phyloP scores from a whole-genome alignment of 2,888 invertebrate genomes.

The Acrocera orbiculus region DNA sequence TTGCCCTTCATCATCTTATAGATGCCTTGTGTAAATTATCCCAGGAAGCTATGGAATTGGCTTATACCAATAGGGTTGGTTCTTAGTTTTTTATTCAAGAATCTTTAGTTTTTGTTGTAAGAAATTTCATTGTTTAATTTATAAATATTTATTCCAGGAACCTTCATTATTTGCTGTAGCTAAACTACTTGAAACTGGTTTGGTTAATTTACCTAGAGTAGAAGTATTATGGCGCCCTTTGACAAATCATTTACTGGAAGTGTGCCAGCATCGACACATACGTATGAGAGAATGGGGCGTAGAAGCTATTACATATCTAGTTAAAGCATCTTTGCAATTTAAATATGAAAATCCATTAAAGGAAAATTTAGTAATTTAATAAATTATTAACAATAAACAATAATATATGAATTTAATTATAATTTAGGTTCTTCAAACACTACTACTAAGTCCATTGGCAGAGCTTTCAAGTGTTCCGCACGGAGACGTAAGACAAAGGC shows the following conservation, averaged over 20 bases:
- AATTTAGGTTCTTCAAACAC: conserved; percentile 55
- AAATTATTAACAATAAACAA: neutral
- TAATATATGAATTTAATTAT: neutral
- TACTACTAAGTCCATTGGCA: conserved; percentile 76
- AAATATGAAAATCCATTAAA: conserved; percentile 68
- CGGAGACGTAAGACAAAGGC: conserved; percentile 84
- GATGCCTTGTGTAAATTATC: conserved; percentile 92
- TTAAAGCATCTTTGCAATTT: conserved; percentile 76
- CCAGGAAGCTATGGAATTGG: conserved; percentile 92
- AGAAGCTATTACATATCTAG: conserved; percentile 85
- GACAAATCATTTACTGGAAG: conserved; percentile 89
- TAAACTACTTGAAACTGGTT: conserved; percentile 91
- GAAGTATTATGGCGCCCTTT: conserved; percentile 91
- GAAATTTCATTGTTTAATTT: neutral
- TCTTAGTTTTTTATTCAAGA: conserved; percentile 13
- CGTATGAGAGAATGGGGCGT: conserved; percentile 96
- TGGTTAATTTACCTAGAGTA: conserved; percentile 83
- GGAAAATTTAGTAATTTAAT: conserved; percentile 54
- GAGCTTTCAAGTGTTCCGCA: conserved; percentile 79
- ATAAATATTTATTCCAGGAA: conserved; percentile 39
- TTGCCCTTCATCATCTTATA: conserved; percentile 86
- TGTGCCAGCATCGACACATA: conserved; percentile 88
- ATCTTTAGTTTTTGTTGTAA: neutral
- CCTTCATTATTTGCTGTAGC: conserved; percentile 95
- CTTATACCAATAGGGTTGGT: conserved; percentile 74